These are phyloP conservation scores for Eutrigla gurnardus DNA, from an alignment of 2,797 vertebrate genomes.

Conservation along the genomic window DNA sequence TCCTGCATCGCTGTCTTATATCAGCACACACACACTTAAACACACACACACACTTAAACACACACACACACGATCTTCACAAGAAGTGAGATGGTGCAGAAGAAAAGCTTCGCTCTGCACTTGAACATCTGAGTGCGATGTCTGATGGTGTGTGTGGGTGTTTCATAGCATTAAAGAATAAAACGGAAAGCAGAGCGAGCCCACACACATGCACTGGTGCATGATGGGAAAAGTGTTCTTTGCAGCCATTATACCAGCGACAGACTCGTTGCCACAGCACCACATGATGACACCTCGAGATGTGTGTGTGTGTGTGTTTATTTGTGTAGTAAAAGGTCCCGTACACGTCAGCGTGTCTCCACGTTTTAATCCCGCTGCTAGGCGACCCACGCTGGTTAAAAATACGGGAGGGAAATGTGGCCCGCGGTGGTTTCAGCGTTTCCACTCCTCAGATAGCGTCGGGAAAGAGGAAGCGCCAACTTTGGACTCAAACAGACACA, in stretches of 20 bases:
- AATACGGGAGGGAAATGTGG: constrained; percentile 11
- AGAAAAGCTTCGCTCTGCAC: constrained; percentile 20
- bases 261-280: constrained; percentile 14
- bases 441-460: neutral
- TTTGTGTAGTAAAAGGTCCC: constrained; percentile 11
- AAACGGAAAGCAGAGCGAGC: constrained; percentile 34
- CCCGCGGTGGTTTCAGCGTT: constrained; percentile 10
- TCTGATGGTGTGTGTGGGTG: constrained; percentile 51
- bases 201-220: constrained; percentile 50
- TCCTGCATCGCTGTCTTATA: too few relatives aligned
- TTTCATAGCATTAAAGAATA: constrained; percentile 36
- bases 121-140: constrained; percentile 17
- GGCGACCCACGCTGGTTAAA: neutral
- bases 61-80: neutral
- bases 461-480: neutral
- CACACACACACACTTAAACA: neutral
- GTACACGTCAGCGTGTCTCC: constrained; percentile 23
- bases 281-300: constrained; percentile 8
- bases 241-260: constrained; percentile 9
- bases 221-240: constrained; percentile 45
- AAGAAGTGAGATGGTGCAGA: constrained; percentile 5
- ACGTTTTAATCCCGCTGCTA: neutral
- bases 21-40: too few relatives aligned
- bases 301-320: constrained; percentile 24
- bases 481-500: neutral